These are phyloP conservation scores for Lutjanus erythropterus DNA, from an alignment of 2,113 vertebrate species.

Conservation along the genomic window DNA sequence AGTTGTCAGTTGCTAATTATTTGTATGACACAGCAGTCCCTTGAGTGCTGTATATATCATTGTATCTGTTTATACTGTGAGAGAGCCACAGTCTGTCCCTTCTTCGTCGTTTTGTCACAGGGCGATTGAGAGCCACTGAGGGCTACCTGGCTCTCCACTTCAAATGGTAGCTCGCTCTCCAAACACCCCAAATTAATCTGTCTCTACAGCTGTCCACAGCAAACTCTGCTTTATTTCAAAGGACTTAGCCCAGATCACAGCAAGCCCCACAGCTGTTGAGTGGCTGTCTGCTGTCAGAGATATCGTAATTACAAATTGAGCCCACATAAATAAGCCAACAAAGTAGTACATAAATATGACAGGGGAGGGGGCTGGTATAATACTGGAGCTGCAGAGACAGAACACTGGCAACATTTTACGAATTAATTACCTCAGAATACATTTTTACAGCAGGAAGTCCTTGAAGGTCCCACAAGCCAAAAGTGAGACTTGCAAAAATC, in stretches of 20 bases:
- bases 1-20: background rate
- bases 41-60: background rate
- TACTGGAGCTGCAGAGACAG: background rate
- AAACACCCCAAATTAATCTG: conserved; percentile 55
- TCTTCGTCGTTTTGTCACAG: conserved; percentile 3
- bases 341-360: background rate
- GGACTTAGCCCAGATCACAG: conserved; percentile 36
- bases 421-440: background rate
- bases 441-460: background rate
- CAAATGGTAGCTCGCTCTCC: conserved; percentile 43
- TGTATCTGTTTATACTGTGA: background rate
- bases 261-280: conserved; percentile 43
- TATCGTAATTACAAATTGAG: conserved; percentile 37
- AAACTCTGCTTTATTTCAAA: conserved; percentile 61
- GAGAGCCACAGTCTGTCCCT: background rate
- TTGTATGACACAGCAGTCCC: background rate
- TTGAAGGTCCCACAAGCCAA: background rate
- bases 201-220: conserved; percentile 44
- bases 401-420: background rate
- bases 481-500: background rate
- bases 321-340: conserved; percentile 16
- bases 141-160: conserved; percentile 37
- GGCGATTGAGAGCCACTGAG: background rate
- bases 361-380: background rate
- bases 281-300: conserved; percentile 51